phyloP scores from a whole-genome alignment of 92 coral and sea anemone genomes.

The Epizoanthus stellaris region DNA sequence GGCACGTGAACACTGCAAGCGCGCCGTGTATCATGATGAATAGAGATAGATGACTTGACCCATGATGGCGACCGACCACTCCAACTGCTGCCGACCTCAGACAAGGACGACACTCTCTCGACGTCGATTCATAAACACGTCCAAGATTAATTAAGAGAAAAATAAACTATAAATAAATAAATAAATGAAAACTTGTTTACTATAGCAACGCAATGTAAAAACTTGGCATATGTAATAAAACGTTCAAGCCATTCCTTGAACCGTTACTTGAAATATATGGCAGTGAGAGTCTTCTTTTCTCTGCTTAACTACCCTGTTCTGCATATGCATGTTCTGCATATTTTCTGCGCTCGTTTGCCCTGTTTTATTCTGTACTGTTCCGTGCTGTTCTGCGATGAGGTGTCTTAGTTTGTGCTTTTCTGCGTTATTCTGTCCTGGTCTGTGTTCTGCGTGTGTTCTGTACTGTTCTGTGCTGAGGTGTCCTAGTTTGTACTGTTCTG shows the following conservation, averaged over 20 bases:
- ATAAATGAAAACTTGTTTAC: constrained; percentile 8
- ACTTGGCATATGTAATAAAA: not conserved
- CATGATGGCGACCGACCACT: not conserved
- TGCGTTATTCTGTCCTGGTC: too few species aligned
- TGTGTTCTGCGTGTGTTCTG: too few species aligned
- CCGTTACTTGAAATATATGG: too few species aligned
- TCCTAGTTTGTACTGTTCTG: too few species aligned
- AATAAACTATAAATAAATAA: not conserved
- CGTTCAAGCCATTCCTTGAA: not conserved
- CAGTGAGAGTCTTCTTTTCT: too few species aligned
- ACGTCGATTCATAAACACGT: not conserved
- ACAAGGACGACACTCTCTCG: not conserved
- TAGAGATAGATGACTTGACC: not conserved
- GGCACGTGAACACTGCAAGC: constrained; percentile 57
- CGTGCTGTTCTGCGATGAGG: too few species aligned
- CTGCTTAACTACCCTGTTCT: too few species aligned
- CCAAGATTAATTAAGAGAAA: not conserved
- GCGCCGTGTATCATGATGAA: constrained; percentile 20
- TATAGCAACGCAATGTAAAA: constrained; percentile 13
- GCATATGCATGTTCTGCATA: too few species aligned
- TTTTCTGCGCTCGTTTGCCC: too few species aligned
- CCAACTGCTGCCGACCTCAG: not conserved
- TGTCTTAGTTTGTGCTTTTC: too few species aligned
- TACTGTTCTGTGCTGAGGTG: too few species aligned
- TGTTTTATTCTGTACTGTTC: too few species aligned